Evolutionary conservation across 2,888 invertebrate genomes (phyloP), one percentile per base, ranked within the genome.

Genomic region (Eucera pruinosa): DNA sequence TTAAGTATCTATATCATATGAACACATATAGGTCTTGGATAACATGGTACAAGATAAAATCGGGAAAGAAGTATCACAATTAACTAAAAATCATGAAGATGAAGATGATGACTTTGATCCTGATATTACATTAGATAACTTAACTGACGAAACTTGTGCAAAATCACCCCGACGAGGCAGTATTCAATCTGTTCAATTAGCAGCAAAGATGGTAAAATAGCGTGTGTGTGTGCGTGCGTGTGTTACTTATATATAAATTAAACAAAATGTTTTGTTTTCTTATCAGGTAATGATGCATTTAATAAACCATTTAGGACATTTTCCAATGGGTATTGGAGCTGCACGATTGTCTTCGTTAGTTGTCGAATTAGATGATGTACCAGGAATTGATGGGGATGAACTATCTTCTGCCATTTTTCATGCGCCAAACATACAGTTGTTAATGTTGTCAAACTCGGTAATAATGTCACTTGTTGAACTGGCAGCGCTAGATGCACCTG

Each of bases 271-370:
- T n/a, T 74, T 27, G 47, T 1, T 48, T 3, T 9, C 5, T 86
- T n/a, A n/a, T n/a, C n/a, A 96, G 95, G 94, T 96, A 80, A 94
- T 98, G 89, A 95, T 96, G 84, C 98, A 99, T 93, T 94, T 99
- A 84, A 96, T 98, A 6, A 96, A 98, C 82, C 97, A 98, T 93
- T 93, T 98, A 84, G 98, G 98, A 0, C 98, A 99, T 92, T 99
- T 98, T 94, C 99, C 99, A 15, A 96, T 97, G 93, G 97, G 97
- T 77, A 95, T 96, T 58, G 97, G 97, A 64, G 97, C 98, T 0
- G 96, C 98, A 55, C 95, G 97, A 76, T 93, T 98, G 25, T 97
- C 97, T 81, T 98, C 98, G 0, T 94, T 97, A 87, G 98, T 98
- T 15, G 97, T 97, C 84, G 99, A 99, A 92, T 96, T 97, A 87